These are phyloP conservation scores for Quiscalus mexicanus DNA, from an alignment of 2,113 vertebrate genomes.

Conservation along the genomic window DNA sequence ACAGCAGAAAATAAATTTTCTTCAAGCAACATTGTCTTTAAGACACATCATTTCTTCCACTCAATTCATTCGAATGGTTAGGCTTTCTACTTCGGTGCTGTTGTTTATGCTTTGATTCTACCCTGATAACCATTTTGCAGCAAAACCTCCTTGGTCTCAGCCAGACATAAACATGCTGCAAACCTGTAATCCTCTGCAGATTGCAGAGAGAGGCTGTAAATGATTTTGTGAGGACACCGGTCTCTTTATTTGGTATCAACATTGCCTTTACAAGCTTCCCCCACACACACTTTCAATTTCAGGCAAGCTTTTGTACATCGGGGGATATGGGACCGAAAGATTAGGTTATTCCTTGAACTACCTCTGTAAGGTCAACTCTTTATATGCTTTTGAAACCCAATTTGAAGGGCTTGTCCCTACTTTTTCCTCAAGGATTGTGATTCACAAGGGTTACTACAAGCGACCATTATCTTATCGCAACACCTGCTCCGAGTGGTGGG, in stretches of 20 bases:
- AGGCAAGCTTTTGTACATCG: slow-evolving; percentile 62
- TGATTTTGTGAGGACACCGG: slow-evolving; percentile 29
- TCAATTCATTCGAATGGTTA: slow-evolving; percentile 41
- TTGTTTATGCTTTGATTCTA: slow-evolving; percentile 51
- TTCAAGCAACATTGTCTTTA: slow-evolving; percentile 43
- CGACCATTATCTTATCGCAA: slow-evolving; percentile 60
- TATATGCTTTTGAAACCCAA: slow-evolving; percentile 66
- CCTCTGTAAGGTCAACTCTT: slow-evolving; percentile 63
- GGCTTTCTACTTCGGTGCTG: background rate
- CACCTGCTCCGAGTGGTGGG: slow-evolving; percentile 51
- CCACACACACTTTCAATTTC: slow-evolving; percentile 23
- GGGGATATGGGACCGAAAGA: slow-evolving; percentile 65
- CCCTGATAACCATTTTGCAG: slow-evolving; percentile 7
- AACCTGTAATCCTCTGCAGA: slow-evolving; percentile 62
- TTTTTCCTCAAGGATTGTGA: slow-evolving; percentile 63
- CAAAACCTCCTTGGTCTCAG: slow-evolving; percentile 35
- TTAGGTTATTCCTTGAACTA: slow-evolving; percentile 70
- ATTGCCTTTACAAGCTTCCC: slow-evolving; percentile 22
- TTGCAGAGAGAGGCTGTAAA: slow-evolving; percentile 56
- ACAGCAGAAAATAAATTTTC: background rate
- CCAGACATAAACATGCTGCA: slow-evolving; percentile 44
- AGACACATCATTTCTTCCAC: background rate
- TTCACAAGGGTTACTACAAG: slow-evolving; percentile 61
- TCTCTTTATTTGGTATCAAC: slow-evolving; percentile 56
- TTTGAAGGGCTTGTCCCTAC: slow-evolving; percentile 67